Evolutionary conservation across 2,113 vertebrate genomes (phyloP), one percentile per base, ranked within the genome.

Genomic region (Hoplias malabaricus): DNA sequence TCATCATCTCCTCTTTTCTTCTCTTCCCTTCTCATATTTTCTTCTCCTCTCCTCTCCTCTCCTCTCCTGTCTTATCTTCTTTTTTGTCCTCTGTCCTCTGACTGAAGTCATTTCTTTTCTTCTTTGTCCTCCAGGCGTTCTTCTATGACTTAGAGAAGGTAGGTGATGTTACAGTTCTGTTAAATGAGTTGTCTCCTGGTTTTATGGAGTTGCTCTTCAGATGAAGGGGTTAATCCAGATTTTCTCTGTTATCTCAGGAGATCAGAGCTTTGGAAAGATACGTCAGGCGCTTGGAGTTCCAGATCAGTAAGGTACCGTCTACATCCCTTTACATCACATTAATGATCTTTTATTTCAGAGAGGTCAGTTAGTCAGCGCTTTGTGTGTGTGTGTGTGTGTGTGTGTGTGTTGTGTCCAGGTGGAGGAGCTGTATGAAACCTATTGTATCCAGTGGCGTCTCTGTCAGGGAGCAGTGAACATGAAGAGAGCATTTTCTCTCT

Each of bases 81-180:
- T n/a, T n/a, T n/a, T n/a, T n/a, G n/a, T n/a, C n/a, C n/a, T n/a
- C n/a, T n/a, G n/a, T n/a, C n/a, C n/a, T n/a, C n/a, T n/a, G n/a
- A n/a, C n/a, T 0, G 21, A 36, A 38, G 38, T 23, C 14, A 7
- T 25, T 27, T 36, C 6, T 33, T 36, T 13, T 67, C 2, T 82
- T 87, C 9, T 87, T 33, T 71, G 9, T 81, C 91, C 85, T 48
- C 29, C 90, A 99, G 98, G 98, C 93, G 16, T 99, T 98, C 87
- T 94, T 97, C 74, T 99, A 99, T 0, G 97, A 99, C 81, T 90
- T 99, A 82, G 98, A 99, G 71, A 99, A 98, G 95, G 97, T 99
- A 82, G 92, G 92, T 10, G 25, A 19, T 43, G 40, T 19, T 23
- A 57, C 8, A 12, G 19, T 53, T 34, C 67, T 43, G 19, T 34